phyloP scores from a whole-genome alignment of 2,113 vertebrate species.

The Pteruthius melanotis region DNA sequence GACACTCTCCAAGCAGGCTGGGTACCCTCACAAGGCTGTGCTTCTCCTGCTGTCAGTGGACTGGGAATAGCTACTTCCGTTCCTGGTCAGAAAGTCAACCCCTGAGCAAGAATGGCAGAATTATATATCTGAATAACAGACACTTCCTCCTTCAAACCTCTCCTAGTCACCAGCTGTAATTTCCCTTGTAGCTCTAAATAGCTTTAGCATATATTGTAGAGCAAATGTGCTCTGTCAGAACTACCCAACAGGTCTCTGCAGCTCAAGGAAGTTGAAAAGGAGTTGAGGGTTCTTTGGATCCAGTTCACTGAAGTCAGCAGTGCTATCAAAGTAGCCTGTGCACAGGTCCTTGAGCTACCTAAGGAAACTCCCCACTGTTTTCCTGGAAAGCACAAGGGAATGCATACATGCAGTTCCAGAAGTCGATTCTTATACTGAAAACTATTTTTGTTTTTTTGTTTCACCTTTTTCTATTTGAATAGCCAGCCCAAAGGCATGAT shows the following conservation, averaged over 20 bases:
- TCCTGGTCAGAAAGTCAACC: constrained; percentile 40
- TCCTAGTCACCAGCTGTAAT: constrained; percentile 40
- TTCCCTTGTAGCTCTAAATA: constrained; percentile 28
- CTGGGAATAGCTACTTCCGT: constrained; percentile 3
- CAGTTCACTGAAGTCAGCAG: background rate
- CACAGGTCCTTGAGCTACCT: background rate
- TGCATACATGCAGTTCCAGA: background rate
- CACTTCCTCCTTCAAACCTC: background rate
- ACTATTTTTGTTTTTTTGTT: background rate
- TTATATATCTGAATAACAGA: background rate
- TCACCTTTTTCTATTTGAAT: background rate
- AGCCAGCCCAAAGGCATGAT: background rate
- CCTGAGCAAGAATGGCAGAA: background rate
- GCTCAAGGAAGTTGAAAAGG: background rate
- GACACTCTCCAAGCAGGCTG: background rate
- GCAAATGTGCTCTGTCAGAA: constrained; percentile 29
- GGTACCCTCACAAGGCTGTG: background rate
- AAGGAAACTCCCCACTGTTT: background rate
- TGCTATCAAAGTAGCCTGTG: background rate
- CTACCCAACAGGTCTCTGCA: background rate
- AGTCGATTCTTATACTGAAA: background rate
- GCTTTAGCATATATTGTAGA: constrained; percentile 4
- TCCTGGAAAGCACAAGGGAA: background rate
- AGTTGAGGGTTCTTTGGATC: background rate
- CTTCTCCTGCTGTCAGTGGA: background rate